These are phyloP conservation scores for Cyprinodon brontotheroides DNA, from an alignment of 2,113 vertebrate genomes.

Conservation along the genomic window DNA sequence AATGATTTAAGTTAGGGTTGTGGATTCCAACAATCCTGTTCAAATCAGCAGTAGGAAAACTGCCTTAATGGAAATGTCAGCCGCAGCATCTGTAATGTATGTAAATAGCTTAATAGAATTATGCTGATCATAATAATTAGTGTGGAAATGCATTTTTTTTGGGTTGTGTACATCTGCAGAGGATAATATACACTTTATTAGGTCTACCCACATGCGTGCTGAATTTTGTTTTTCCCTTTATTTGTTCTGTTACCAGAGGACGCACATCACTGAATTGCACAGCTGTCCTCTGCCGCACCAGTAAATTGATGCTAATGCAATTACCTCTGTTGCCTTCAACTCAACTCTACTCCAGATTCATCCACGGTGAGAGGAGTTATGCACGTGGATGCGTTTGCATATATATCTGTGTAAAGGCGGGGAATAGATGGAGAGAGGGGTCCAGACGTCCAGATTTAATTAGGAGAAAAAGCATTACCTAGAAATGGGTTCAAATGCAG, in stretches of 20 bases:
- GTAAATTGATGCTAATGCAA: conserved; percentile 79
- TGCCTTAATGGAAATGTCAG: conserved; percentile 32
- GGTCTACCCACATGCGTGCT: conserved; percentile 10
- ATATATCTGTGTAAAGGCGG: conserved; percentile 25
- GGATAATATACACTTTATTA: conserved; percentile 31
- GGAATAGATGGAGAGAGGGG: conserved; percentile 10
- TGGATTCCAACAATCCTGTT: conserved; percentile 27
- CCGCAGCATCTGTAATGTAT: conserved; percentile 12
- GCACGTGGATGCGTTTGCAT: conserved; percentile 10
- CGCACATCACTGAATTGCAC: conserved; percentile 54
- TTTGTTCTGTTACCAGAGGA: conserved; percentile 19
- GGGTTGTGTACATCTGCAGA: conserved; percentile 35
- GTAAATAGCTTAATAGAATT: conserved; percentile 48
- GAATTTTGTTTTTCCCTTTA: conserved; percentile 10
- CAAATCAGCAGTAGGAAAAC: conserved; percentile 8
- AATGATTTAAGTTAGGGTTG: conserved; percentile 44
- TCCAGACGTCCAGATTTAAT: conserved; percentile 69
- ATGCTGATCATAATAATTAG: conserved; percentile 45
- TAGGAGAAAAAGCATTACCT: conserved; percentile 56
- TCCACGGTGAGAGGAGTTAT: conserved; percentile 13
- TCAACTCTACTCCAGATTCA: conserved; percentile 50
- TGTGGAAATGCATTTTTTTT: conserved; percentile 6
- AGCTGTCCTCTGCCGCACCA: conserved; percentile 68
- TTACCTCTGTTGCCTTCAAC: conserved; percentile 74
- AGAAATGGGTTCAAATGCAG: conserved; percentile 66